Evolutionary conservation across 2,797 vertebrate species (phyloP), one percentile per base, ranked within the genome.

Genomic region (Tragopan temminckii): DNA sequence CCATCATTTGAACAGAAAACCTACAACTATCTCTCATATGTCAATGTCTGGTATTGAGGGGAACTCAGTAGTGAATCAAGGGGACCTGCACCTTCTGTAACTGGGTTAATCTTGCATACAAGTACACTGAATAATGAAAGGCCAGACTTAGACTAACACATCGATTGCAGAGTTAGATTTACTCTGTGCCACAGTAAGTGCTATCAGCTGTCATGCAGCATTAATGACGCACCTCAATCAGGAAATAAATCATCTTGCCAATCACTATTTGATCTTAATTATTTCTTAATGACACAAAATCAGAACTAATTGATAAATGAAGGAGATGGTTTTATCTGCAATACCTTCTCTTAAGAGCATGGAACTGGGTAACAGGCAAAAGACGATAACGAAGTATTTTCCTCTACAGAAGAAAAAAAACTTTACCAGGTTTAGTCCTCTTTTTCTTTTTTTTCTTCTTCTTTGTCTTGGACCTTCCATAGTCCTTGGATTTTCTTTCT

Each of bases 401-500:
- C 33, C 64, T 31, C 35, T 59, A 45, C 11, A 58, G 61, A 67
- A 76, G 7, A 9, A 70, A 79, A 79, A 42, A 31, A 86, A 21
- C 58, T 96, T 98, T 98, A 98, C 98, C 98, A 83, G 98, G 98
- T 95, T 98, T 99, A 45, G 95, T 95, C 97, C 98, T 99, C 98
- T 98, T 99, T 97, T 98, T 99, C 98, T 99, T 99, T 97, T 98
- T 99, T 98, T 99, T 99, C 96, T 98, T 99, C 94, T 99, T 99
- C 98, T 99, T 99, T 53, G 99, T 97, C 94, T 99, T 99, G 52
- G 98, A 97, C 89, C 98, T 98, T 81, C 99, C 98, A 96, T 97
- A 98, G 91, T 99, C 98, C 96, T 98, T 99, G 91, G 98, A 98
- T 93, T 98, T 98, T 96, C 98, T 99, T 82, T 98, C 97, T 96